Percentiles rank a stretch among this genome's conserved stretches.
Conservation (phyloP, 2,797 vertebrate genomes). For the Macropodus opercularis region DNA sequence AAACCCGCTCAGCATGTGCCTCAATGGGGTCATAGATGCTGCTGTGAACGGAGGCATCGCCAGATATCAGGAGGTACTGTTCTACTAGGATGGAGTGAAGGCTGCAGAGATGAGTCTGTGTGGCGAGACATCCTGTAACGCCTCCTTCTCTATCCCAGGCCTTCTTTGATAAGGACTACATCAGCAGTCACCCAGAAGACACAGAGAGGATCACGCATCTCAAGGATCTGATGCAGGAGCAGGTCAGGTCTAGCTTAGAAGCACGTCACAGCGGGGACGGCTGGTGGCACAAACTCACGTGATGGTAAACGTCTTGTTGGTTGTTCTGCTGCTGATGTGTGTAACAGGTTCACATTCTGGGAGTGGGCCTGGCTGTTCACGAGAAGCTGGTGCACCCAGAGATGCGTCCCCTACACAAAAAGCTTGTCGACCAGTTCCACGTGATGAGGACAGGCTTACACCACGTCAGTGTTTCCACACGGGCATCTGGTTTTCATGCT, state of each 20-base stretch:
- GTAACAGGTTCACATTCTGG: constrained; percentile 92
- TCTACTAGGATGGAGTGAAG: not conserved
- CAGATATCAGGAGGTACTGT: constrained; percentile 94
- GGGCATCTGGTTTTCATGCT: not conserved
- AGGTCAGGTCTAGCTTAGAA: constrained; percentile 79
- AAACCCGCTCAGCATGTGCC: constrained; percentile 98
- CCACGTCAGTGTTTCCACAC: constrained; percentile 85
- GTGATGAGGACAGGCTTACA: constrained; percentile 97
- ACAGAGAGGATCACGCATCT: constrained; percentile 95
- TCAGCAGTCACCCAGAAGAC: constrained; percentile 94
- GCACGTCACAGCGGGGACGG: not conserved
- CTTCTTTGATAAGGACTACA: constrained; percentile 99
- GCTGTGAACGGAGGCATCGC: constrained; percentile 98
- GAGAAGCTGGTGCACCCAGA: constrained; percentile 98
- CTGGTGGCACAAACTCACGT: not conserved
- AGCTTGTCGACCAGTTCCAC: constrained; percentile 98
- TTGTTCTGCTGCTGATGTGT: not conserved
- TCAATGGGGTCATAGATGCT: constrained; percentile 98
- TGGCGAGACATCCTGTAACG: constrained; percentile 9
- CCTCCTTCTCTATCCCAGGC: constrained; percentile 80
- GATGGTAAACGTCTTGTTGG: not conserved
- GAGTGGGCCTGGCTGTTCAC: constrained; percentile 94
- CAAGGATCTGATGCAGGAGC: constrained; percentile 98
- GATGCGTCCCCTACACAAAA: constrained; percentile 98
- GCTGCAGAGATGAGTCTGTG: not conserved